Evolutionary conservation across 2,888 invertebrate species (phyloP).

Genomic region (Notodonta ziczac): DNA sequence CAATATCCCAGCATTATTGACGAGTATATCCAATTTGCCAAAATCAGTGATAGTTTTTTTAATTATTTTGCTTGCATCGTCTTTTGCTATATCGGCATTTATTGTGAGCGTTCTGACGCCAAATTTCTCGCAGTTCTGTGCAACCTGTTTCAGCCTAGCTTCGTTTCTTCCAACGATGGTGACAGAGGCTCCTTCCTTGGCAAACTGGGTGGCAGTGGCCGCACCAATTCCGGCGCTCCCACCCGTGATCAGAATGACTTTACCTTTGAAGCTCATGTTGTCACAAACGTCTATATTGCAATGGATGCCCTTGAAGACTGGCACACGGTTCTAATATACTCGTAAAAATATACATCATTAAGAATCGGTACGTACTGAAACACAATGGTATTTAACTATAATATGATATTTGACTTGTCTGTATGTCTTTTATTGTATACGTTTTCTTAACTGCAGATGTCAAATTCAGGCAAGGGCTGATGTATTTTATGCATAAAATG

Average conservation of each 20-base stretch:
- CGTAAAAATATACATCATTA: not conserved
- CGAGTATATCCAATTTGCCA: slow-evolving; percentile 47
- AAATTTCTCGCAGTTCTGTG: slow-evolving; percentile 34
- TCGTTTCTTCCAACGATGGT: slow-evolving; percentile 55
- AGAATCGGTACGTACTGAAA: no score
- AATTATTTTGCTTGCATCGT: slow-evolving; percentile 36
- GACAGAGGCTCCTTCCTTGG: slow-evolving; percentile 54
- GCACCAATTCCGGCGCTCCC: slow-evolving; percentile 61
- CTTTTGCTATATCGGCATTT: slow-evolving; percentile 46
- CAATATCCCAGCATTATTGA: slow-evolving; percentile 52
- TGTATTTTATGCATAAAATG: no score
- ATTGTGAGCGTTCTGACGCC: slow-evolving; percentile 38
- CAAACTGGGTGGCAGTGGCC: slow-evolving; percentile 47
- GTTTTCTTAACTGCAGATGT: no score
- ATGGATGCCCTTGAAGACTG: not conserved
- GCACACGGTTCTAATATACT: not conserved
- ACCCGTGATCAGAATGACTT: slow-evolving; percentile 58
- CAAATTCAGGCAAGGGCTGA: no score
- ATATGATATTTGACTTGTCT: no score
- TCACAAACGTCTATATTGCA: not conserved
- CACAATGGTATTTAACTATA: no score
- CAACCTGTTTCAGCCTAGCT: slow-evolving; percentile 43
- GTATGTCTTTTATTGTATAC: no score
- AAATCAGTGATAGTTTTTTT: slow-evolving; percentile 40
- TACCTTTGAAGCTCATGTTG: slow-evolving; percentile 50